Base-by-base conservation (phyloP, 2,797 vertebrate genomes). In the Micrastur ruficollis region DNA sequence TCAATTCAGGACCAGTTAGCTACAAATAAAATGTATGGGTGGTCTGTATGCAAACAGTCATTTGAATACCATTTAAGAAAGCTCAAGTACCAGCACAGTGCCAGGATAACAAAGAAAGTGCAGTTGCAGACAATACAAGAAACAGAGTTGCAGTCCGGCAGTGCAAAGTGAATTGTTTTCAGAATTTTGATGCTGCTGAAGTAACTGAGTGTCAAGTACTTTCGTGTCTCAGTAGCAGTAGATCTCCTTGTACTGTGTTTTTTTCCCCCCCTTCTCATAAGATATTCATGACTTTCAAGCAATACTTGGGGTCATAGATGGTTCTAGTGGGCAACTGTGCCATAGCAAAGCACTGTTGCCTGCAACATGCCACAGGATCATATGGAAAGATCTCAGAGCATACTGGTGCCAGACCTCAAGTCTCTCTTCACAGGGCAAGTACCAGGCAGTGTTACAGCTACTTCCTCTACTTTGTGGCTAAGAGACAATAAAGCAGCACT, bases 21-120 rank as follows among this genome's bases (percentile, higher is more conserved):
- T 81, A 81, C 74, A 80, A 79, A 76, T 36, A 65, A 65, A 68
- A 7, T 11, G 5, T 29, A 36, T 36, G 7, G 18, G 66, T 17
- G 31, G 34, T 34, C 84, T 36, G 31, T 65, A 95, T 32, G 62
- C 73, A 78, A 95, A 87, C 38, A 92, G 36, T 49, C 63, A 81
- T 80, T 94, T 32, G 25, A 75, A 26, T 59, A 83, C 83, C 72
- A 61, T 40, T 95, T 86, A 87, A 82, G 79, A 86, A 75, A 94
- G 49, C 42, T 91, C 81, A 92, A 68, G 74, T 40, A 94, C 23
- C 63, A 90, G 61, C 91, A 25, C 36, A 76, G 55, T 27, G 53
- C 42, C 83, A 91, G 89, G 40, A 66, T 72, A 80, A 73, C 56
- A 89, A 65, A 62, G 17, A 62, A 42, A 75, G 44, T 6, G 8